Base-by-base conservation (phyloP, 2,888 invertebrate genomes). In the Phasia obesa region DNA sequence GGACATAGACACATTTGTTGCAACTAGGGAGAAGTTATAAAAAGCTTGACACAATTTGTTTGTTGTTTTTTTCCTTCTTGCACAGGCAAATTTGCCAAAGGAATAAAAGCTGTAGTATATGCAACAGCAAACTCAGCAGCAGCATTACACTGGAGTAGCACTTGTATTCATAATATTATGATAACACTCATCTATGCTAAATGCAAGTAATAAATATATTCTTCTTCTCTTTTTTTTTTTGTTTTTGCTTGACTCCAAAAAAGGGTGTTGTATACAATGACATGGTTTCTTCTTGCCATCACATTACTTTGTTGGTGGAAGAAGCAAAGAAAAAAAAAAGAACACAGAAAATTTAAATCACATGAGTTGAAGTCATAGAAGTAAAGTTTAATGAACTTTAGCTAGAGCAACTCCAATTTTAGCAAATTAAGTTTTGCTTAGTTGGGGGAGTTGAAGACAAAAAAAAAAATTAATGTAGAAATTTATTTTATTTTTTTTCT, bases 1-100 rank as follows among this genome's bases (percentile, higher is more conserved):
- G 25, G 17, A 6, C 17, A 49, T 11, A 59, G 19, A 31, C 42
- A 42, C 21, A 42, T 27, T 27, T 71, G 60, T 42, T 38, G 57
- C 62, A 59, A 42, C 60, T 31, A 38, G 60, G 57, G 57, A 64
- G 55, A 60, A 67, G 55, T 64, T 80, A n/a, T 64, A 73, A 69
- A 75, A 57, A 75, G 70, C 57, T 75, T 81, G 75, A 81, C 75
- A 81, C 51, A 75, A 69, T 74, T 67, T n/a, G n/a, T n/a, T n/a
- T n/a, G n/a, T n/a, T n/a, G n/a, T n/a, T n/a, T 73, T 35, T 65
- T 21, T 57, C 55, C 11, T 7, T n/a, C 9, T 21, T 15, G 13
- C 49, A 49, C 71, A 62, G 17, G 27, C 70, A 60, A 60, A 60
- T 51, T 60, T 38, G 38, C 49, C 17, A 55, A 44, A 62, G 60